Base-by-base conservation (phyloP, 2,888 invertebrate species). In the Caenorhabditis uteleia region DNA sequence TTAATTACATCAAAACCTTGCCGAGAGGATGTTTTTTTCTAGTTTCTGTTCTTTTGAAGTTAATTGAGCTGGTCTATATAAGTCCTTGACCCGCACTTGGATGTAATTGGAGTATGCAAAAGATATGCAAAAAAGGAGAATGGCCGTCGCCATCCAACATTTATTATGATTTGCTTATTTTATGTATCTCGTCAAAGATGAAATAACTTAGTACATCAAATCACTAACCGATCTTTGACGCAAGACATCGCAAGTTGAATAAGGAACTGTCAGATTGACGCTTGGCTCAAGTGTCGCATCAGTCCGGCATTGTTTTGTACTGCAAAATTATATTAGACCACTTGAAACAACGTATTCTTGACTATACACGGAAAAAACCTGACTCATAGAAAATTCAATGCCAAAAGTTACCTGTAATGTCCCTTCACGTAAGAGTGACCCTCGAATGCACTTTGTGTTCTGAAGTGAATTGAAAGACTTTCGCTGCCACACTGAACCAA, bases 361-460 rank as follows among this genome's bases (percentile, higher is more conserved):
- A n/a, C n/a, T n/a, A n/a, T n/a, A n/a, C n/a, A n/a, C n/a, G n/a
- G n/a, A n/a, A n/a, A n/a, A n/a, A n/a, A n/a, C n/a, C n/a, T n/a
- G n/a, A n/a, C n/a, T n/a, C n/a, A 44, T 47, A 25, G 39, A 12
- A n/a, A 33, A 40, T 12, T n/a, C 20, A 48, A n/a, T n/a, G n/a
- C n/a, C 51, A 23, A 45, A 20, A 56, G 34, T 54, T 39, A 58
- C 72, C 59, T 58, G 38, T 68, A 73, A 47, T 70, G 70, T 21
- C 67, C 70, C 46, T 74, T 65, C 31, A 78, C 77, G 45, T 78
- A 79, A 18, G 67, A 67, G 55, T 78, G 77, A 23, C 79, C 79
- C 54, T 78, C 77, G 47, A 79, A 79, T 38, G 72, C 67, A 34
- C 48, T 48, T 31, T 69, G 50, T 29, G 77, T 78, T 42, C 59